Evolutionary conservation across 2,888 invertebrate species (phyloP).

Genomic region (Sipha maydis): DNA sequence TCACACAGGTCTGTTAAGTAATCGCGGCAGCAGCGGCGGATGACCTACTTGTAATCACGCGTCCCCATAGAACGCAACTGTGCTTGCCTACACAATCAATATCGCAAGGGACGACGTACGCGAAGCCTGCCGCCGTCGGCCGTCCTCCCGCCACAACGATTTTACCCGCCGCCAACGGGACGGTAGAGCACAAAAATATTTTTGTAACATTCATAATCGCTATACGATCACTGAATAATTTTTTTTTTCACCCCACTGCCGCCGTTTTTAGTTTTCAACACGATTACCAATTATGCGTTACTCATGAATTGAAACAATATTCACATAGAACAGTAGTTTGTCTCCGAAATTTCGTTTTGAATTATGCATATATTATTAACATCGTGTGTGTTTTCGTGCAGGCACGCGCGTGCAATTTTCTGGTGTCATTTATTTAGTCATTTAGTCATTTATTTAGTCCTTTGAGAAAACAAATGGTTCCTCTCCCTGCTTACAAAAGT

Average conservation of each 20-base stretch:
- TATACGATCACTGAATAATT: not conserved
- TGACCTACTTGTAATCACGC: slow-evolving; percentile 61
- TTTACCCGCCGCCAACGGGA: not conserved
- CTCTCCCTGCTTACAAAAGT: too few relatives aligned
- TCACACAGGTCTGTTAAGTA: slow-evolving; percentile 43
- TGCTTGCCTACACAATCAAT: slow-evolving; percentile 61
- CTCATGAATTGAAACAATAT: too few relatives aligned
- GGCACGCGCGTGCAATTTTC: not conserved
- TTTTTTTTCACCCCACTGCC: not conserved
- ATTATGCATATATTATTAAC: not conserved
- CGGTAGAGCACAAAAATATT: not conserved
- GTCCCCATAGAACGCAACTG: slow-evolving; percentile 46
- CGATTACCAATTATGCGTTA: too few relatives aligned
- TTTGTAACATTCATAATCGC: too few relatives aligned
- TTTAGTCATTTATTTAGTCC: not conserved
- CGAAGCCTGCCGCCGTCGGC: slow-evolving; percentile 26
- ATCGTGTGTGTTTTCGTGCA: not conserved
- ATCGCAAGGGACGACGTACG: slow-evolving; percentile 54
- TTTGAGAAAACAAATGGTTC: not conserved
- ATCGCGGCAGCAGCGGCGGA: slow-evolving; percentile 28
- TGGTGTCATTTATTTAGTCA: not conserved
- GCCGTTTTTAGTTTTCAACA: not conserved
- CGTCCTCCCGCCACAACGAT: not conserved
- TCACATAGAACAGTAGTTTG: not conserved
- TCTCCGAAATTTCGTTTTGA: too few relatives aligned